Evolutionary conservation across 1,140 invertebrate genomes (phyloP), one percentile per base, ranked within the genome.

Genomic region (Pseudomyrmex flavicornis): DNA sequence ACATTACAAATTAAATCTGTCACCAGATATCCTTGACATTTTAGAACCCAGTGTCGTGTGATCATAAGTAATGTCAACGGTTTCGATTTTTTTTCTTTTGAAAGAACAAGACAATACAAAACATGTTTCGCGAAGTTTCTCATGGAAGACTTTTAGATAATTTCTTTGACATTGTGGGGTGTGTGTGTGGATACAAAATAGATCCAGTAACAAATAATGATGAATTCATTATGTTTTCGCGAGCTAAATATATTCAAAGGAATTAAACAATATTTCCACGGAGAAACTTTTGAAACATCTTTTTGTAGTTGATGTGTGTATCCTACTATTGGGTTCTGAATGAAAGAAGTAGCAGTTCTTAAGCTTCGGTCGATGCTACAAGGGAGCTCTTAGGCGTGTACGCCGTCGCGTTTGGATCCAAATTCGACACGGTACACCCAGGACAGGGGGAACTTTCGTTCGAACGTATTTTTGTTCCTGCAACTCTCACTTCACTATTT

Each of bases 381-480:
- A 95, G 91, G 66, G 93, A 95, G 85, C 95, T 95, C 93, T 98
- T 98, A 66, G 98, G 98, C 74, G 98, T 98, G 94, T 98, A 99
- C 84, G 97, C 97, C 82, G 97, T 97, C 77, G 98, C 98, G 95
- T 98, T 98, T 62, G 98, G 98, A 95, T 98, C 98, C 80, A 98
- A 95, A 85, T 96, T 97, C 15, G 97, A 98, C 66, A 95, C 93
- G 58, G 94, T 94, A 88, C 94, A 94, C 70, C 93, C 93, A 79
- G 94, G 93, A 91, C 93, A 94, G 48, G 91, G 91, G 50, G 91
- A 91, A 83, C 91, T 94, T 82, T 94, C 93, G 72, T 91, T 93
- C 46, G 90, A 84, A 82, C 94, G 93, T 77, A 94, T 92, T 90
- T 94, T 94, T 58, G 93, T 91, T 88, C 90, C 88, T 58, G 91